Evolutionary conservation across 1,140 invertebrate genomes (phyloP).

Genomic region (Diabrotica virgifera): DNA sequence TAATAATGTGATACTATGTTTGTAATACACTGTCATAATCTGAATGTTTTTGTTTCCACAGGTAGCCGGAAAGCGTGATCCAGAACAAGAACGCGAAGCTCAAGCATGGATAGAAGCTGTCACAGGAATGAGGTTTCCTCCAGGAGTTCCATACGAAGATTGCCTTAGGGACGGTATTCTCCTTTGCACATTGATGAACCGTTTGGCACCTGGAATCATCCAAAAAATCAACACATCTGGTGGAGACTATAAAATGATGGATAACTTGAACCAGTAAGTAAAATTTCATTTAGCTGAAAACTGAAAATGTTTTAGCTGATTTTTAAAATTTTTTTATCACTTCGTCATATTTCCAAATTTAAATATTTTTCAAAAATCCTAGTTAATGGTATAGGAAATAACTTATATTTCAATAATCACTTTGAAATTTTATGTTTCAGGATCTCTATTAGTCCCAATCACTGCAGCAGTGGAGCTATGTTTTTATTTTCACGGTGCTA

Average conservation of each 20-base stretch:
- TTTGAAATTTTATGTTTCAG: too few relatives aligned
- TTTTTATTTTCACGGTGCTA: too few relatives aligned
- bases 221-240: constrained; percentile 83
- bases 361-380: too few relatives aligned
- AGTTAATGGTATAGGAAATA: too few relatives aligned
- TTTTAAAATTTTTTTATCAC: too few relatives aligned
- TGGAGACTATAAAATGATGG: constrained; percentile 92
- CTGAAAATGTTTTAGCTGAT: too few relatives aligned
- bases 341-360: too few relatives aligned
- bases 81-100: constrained; percentile 77
- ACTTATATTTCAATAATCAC: too few relatives aligned
- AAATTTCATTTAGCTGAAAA: too few relatives aligned
- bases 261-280: constrained; percentile 84
- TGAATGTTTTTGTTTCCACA: constrained; percentile 48
- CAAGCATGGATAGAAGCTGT: constrained; percentile 86
- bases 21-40: neutral
- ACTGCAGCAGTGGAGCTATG: too few relatives aligned
- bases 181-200: constrained; percentile 83
- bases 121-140: constrained; percentile 75
- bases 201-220: constrained; percentile 77
- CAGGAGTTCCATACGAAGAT: constrained; percentile 67
- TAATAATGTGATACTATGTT: too few relatives aligned
- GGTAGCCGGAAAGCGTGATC: constrained; percentile 80
- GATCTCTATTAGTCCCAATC: too few relatives aligned
- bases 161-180: constrained; percentile 80